Evolutionary conservation across 2,888 invertebrate species (phyloP), one percentile per base, ranked within the genome.

Genomic region (Heliconius cydno): DNA sequence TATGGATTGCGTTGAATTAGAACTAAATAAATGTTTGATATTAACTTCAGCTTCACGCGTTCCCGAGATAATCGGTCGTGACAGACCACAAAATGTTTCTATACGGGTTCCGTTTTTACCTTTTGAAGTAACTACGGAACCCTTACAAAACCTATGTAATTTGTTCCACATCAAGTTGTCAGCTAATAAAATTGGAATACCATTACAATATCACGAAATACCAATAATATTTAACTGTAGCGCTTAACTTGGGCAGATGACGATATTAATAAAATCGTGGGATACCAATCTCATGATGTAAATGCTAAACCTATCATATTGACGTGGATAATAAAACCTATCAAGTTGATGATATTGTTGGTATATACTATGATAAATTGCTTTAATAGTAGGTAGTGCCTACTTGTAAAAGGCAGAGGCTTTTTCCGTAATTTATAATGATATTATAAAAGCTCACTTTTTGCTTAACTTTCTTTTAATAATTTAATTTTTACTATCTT

Each of bases 251-350:
- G 25, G 65, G 67, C 72, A 76, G 77, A 78, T 78, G 80, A 81
- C 80, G 76, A 77, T 65, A 73, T 81, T 82, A 82, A 83, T 80
- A 80, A 79, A 79, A 81, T 81, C 80, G 82, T 75, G 79, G 77
- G 80, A 81, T 80, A 72, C 73, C 66, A 68, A 80, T 78, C 76
- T 77, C 67, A 68, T 79, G 83, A 77, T 83, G 79, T 71, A 70
- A 73, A 77, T 75, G 71, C 66, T 67, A 38, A 38, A 67, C 57
- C n/a, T 38, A 57, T 74, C 67, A 74, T 78, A 68, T 68, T 41
- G 68, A 19, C 34, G 46, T 73, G 34, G 25, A 76, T 70, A 68
- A 19, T 77, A 74, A 73, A 52, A 52, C 34, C 28, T 74, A 68
- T 41, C 76, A 72, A n/a, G 80, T 15, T 73, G 41, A 77, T 79